Base-by-base conservation (phyloP, 2,113 vertebrate genomes). In the Dasyprocta punctata region DNA sequence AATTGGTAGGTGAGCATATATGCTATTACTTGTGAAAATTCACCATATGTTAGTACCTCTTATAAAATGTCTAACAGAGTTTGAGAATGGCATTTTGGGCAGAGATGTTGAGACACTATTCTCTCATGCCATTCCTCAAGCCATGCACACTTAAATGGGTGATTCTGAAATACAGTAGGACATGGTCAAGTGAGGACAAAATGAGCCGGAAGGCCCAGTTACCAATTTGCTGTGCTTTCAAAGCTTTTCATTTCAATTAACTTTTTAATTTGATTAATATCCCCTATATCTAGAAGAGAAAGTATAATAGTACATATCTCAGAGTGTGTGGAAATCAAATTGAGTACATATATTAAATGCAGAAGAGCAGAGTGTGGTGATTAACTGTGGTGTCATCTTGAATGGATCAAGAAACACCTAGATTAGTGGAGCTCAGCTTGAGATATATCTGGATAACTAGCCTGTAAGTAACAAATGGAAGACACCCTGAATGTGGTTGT, bases 211-310 rank as follows among this genome's bases (percentile, higher is more conserved):
- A 89, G 38, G 36, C 83, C 82, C 58, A 33, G 26, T 80, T 78
- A 61, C 30, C 38, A 63, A 73, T 86, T 86, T 77, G 7, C 44
- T 86, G 33, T 54, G 2, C 19, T 89, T 83, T 82, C 38, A 89
- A 82, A 85, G 56, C 11, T 80, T 81, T 92, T 91, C 61, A 80
- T 83, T 93, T 83, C 69, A 80, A 80, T 73, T 90, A 71, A 86
- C 65, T 65, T 33, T 83, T 49, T 49, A 49, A 14, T 78, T 78
- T 78, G 17, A 49, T 28, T 67, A 83, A 86, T 73, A 49, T 87
- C 5, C 1, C 26, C 67, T 83, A 58, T 81, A 61, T 56, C 12
- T 58, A 80, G 78, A 33, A 91, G 61, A 78, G 9, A 17, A 92
- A 71, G 5, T 56, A 6, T 73, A 78, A 71, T 44, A 92, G 60